Evolutionary conservation across 2,888 invertebrate species (phyloP).

Genomic region (Oxytorus armatus): DNA sequence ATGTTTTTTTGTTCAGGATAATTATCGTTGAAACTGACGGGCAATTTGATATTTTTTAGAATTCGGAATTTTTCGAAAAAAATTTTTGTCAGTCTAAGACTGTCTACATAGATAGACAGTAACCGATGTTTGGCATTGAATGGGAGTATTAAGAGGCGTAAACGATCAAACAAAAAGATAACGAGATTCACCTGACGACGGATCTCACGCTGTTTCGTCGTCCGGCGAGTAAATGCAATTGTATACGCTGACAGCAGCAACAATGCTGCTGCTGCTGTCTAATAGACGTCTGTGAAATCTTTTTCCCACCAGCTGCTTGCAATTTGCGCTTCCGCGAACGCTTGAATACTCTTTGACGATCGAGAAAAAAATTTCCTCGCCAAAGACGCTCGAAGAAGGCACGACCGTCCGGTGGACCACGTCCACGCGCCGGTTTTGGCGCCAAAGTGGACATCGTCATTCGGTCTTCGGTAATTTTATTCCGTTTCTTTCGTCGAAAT

Average conservation of each 20-base stretch:
- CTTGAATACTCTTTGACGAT: slow-evolving; percentile 79
- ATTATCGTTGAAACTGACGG: too few relatives aligned
- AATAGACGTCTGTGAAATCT: slow-evolving; percentile 65
- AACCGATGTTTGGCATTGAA: neutral
- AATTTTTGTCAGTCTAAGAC: too few relatives aligned
- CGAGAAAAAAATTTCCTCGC: slow-evolving; percentile 87
- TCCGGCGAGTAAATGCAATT: slow-evolving; percentile 81
- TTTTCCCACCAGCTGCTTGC: slow-evolving; percentile 77
- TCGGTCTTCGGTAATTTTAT: slow-evolving; percentile 34
- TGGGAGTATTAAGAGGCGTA: neutral
- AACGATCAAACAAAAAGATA: neutral
- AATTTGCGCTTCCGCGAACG: slow-evolving; percentile 79
- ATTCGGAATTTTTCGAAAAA: too few relatives aligned
- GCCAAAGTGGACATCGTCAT: slow-evolving; percentile 82
- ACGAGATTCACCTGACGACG: slow-evolving; percentile 80
- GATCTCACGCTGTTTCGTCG: slow-evolving; percentile 80
- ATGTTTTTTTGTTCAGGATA: too few relatives aligned
- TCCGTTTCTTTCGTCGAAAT: neutral
- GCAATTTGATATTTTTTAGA: too few relatives aligned
- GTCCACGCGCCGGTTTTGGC: slow-evolving; percentile 82
- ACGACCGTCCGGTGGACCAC: slow-evolving; percentile 86
- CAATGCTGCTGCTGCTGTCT: slow-evolving; percentile 74
- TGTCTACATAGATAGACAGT: too few relatives aligned
- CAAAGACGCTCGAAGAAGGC: slow-evolving; percentile 90
- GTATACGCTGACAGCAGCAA: slow-evolving; percentile 82